Conservation (phyloP, 2,888 invertebrate genomes). For the Philopedon plagiatum region DNA sequence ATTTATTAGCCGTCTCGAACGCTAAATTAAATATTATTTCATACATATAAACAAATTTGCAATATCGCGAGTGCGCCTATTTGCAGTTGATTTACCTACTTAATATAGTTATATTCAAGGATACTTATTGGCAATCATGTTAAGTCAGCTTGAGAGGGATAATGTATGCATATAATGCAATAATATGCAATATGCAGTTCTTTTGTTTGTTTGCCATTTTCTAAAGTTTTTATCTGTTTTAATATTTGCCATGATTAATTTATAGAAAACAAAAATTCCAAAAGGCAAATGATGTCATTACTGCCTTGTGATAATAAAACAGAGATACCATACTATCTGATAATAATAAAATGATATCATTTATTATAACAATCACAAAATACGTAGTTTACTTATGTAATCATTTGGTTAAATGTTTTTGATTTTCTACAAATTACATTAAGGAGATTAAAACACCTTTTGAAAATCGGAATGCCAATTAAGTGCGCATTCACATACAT, state of each 20-base stretch:
- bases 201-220: neutral
- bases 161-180: conserved; percentile 3
- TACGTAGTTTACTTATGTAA: neutral
- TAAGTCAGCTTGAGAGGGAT: conserved; percentile 10
- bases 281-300: neutral
- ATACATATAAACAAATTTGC: neutral
- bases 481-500: too few species aligned
- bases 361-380: neutral
- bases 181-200: too few species aligned
- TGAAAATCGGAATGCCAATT: too few species aligned
- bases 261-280: neutral
- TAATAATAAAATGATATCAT: conserved; percentile 3
- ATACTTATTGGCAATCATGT: conserved; percentile 21
- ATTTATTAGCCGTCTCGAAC: neutral
- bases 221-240: neutral
- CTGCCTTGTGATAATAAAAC: neutral
- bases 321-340: conserved; percentile 1
- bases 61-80: neutral
- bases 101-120: conserved; percentile 22
- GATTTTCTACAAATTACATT: too few species aligned
- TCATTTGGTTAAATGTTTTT: neutral
- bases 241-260: neutral
- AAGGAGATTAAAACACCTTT: too few species aligned
- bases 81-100: conserved; percentile 6
- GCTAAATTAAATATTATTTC: neutral